Evolutionary conservation across 2,797 vertebrate species (phyloP), one percentile per base, ranked within the genome.

Genomic region (Tokudaia muenninki): DNA sequence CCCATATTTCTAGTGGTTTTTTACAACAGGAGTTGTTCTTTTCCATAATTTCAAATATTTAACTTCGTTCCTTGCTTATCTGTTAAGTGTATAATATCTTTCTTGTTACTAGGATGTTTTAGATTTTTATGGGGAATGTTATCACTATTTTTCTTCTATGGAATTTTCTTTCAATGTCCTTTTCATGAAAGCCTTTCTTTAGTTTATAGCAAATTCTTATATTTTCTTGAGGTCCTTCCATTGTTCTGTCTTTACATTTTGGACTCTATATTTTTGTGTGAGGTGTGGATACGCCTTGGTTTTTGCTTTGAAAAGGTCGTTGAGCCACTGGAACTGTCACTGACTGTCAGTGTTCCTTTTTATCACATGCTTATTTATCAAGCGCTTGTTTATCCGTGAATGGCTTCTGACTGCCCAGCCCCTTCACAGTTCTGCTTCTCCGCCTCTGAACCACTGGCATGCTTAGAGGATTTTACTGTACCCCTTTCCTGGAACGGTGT

Each of bases 181-280:
- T 61, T 41, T 89, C 29, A 22, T 87, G 19, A 3, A 44, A n/a
- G 16, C 3, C 50, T 96, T 78, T 31, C 13, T 83, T 86, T 78
- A 59, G 37, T 37, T 92, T 65, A 82, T 4, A 63, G 19, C 4
- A 83, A 93, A 82, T 90, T 92, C 11, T 61, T 21, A 2, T 55
- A 63, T 92, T 87, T 95, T 97, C 47, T 61, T 63, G 41, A 95
- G 77, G 90, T 79, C 22, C 0, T 92, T 67, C 57, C 77, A 83
- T 34, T 37, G 8, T 44, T 84, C 19, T 87, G 7, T 82, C 44
- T 75, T 65, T 75, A 83, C 12, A 50, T 74, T 57, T 75, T 74
- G 16, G 55, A 7, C 4, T 90, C 26, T 90, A 70, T 44, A 29
- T 82, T 92, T 80, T 65, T 65, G 37, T 86, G 8, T 75, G 11